Evolutionary conservation across 2,888 invertebrate genomes (phyloP), one percentile per base, ranked within the genome.

Genomic region (Hydrotaea cyrtoneurina): DNA sequence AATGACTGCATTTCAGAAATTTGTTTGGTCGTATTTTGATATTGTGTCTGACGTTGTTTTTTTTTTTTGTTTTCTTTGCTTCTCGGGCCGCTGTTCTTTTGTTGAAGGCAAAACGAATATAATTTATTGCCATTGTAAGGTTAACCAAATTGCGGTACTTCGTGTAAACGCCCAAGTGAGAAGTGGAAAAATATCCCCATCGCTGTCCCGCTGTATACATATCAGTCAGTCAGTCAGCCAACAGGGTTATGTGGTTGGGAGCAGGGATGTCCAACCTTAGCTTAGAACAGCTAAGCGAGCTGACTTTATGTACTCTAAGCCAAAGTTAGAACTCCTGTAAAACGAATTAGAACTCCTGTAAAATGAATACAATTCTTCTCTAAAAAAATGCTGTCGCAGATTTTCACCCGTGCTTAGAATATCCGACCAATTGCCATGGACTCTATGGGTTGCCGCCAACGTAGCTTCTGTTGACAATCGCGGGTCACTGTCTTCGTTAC

Each of bases 91-190:
- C 43, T 77, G 71, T 55, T 26, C 50, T 66, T 43, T 66, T 76
- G 57, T 64, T 53, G 21, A 39, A 43, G 39, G 31, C 72, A 57
- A 31, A 53, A 64, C 13, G 23, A 85, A 84, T 77, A 72, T 86
- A 86, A 87, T 87, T 87, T 87, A 87, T 87, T 85, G 80, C 86
- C 85, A 83, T 83, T 82, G 80, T 86, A 86, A 86, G 87, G 86
- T 86, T 87, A 86, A 86, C 81, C 82, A 86, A 84, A 87, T 87
- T 87, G 86, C 87, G 87, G 87, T 87, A 87, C 87, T 87, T 87
- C 85, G 86, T 86, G 86, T 87, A 87, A 86, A 86, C 86, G 86
- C 85, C 86, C 81, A 43, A 76, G 59, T 79, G 66, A 81, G 81
- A 74, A 77, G 19, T 71, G 23, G 31, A 59, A 46, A 72, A 46